Base-by-base conservation (phyloP, 2,888 invertebrate species). In the Pyrrhia umbra region DNA sequence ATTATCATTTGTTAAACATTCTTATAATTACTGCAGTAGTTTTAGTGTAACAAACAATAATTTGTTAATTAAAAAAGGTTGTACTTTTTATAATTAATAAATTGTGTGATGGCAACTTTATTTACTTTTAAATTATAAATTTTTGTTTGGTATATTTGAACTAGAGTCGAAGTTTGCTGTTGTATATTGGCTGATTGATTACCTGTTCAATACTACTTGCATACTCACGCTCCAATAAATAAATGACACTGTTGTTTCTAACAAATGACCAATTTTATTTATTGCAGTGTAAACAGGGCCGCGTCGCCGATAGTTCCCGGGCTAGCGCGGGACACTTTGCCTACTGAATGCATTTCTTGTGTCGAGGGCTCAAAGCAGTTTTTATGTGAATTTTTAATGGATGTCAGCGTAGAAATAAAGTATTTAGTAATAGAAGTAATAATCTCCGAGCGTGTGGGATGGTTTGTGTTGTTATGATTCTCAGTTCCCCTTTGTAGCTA, bases 301-400 rank as follows among this genome's bases (percentile, higher is more conserved):
- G 77, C 81, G 79, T 51, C 63, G 75, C 59, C 73, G 74, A 56
- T 66, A 71, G 65, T 60, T 58, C 67, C 77, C 68, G 61, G 65
- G 60, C 54, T 61, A 62, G 20, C 40, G 63, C 74, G 78, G 79
- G 80, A 83, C 79, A 66, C 66, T 72, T 77, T 75, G 78, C 77
- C 82, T 81, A 79, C 81, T 79, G 78, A 85, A 89, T 88, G 91
- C 92, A 91, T 93, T 92, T 91, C 79, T 87, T 87, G 89, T 87
- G 86, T 88, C 85, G 79, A 88, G 90, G 92, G 93, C 93, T 92
- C 94, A 92, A 93, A 87, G 92, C 92, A 92, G 92, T 92, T 93
- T 91, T 87, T 90, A 90, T 91, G 91, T 91, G 92, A 92, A 89
- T 92, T 89, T 87, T 90, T 90, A 91, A 91, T 92, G 86, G 86